These are phyloP conservation scores for Ornithorhynchus anatinus DNA, from an alignment of 2,113 vertebrate genomes.

Conservation along the genomic window DNA sequence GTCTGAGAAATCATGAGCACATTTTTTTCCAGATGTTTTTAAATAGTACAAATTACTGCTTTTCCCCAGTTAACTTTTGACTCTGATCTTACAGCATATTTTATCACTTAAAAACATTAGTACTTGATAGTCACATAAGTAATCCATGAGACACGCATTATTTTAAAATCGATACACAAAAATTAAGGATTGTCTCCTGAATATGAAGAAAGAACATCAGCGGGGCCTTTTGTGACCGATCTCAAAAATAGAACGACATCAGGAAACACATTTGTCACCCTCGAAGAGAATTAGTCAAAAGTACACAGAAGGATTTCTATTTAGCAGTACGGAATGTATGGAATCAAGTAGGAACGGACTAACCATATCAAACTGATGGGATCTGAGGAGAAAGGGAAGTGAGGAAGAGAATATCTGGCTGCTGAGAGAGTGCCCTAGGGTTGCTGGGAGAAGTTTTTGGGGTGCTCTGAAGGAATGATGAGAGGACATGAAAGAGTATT, in stretches of 20 bases:
- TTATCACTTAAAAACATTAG: slow-evolving; percentile 19
- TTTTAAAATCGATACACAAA: not conserved
- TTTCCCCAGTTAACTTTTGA: slow-evolving; percentile 11
- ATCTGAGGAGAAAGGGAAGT: not conserved
- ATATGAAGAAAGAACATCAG: not conserved
- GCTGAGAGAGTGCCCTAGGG: not conserved
- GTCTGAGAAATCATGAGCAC: not conserved
- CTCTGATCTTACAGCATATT: not conserved
- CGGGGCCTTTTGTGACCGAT: not conserved
- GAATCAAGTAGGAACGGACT: not conserved
- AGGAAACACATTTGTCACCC: too few relatives aligned
- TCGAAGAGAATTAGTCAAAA: too few relatives aligned
- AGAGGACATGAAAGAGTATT: too few relatives aligned
- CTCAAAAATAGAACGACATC: slow-evolving; percentile 29
- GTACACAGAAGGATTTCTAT: too few relatives aligned
- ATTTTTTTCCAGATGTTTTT: not conserved
- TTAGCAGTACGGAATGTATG: not conserved
- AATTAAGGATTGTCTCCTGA: slow-evolving; percentile 3
- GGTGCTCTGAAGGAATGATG: too few relatives aligned
- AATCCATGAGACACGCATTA: slow-evolving; percentile 26
- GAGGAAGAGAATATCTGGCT: too few relatives aligned
- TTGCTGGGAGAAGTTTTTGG: not conserved
- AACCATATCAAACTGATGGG: not conserved
- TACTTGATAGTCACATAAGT: slow-evolving; percentile 6
- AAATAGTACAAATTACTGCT: not conserved